These are phyloP conservation scores for Temnothorax unifasciatus DNA, from an alignment of 2,888 invertebrate species.

Conservation along the genomic window DNA sequence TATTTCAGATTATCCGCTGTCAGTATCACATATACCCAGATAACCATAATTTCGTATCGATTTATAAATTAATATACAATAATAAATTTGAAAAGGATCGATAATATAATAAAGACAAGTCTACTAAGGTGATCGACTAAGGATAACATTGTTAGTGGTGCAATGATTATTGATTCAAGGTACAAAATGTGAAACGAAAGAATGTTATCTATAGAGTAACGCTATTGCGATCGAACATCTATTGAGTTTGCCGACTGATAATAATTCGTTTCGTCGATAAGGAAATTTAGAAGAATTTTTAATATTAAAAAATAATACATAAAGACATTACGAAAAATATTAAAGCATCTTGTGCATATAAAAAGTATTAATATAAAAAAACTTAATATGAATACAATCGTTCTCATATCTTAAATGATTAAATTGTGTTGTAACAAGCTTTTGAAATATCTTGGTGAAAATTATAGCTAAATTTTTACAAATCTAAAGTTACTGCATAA, in stretches of 20 bases:
- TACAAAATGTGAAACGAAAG: background rate
- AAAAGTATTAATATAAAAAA: background rate
- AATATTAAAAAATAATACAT: background rate
- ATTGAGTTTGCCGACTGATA: background rate
- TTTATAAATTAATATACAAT: background rate
- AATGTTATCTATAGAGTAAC: background rate
- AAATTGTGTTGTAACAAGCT: background rate
- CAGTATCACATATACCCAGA: background rate
- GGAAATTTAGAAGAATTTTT: background rate
- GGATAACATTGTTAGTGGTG: background rate
- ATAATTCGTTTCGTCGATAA: background rate
- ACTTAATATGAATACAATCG: no score
- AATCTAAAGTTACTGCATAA: background rate
- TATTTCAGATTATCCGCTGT: background rate
- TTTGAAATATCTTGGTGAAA: background rate
- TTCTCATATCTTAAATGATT: background rate
- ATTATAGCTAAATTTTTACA: background rate
- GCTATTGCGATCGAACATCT: no score
- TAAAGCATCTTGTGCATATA: background rate
- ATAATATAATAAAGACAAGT: background rate
- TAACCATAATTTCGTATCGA: background rate
- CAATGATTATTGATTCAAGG: background rate
- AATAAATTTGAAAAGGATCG: background rate
- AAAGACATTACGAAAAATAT: background rate
- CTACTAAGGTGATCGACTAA: background rate